Evolutionary conservation across 2,113 vertebrate genomes (phyloP).

Genomic region (Otocyon megalotis): DNA sequence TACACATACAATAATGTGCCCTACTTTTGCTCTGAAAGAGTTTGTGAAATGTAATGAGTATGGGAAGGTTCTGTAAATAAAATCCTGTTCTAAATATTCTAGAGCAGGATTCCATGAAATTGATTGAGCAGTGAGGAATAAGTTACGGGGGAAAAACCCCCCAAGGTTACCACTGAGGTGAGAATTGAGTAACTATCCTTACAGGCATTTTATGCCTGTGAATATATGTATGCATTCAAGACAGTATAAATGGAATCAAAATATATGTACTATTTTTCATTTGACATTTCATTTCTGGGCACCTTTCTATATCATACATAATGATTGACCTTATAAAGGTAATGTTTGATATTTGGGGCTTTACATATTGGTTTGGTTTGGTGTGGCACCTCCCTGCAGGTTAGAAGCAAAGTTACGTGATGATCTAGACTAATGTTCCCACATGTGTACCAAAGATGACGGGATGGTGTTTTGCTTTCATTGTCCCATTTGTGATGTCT

Average conservation of each 20-base stretch:
- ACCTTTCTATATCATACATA: not conserved
- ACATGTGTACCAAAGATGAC: not conserved
- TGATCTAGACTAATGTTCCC: not conserved
- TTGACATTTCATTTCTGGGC: not conserved
- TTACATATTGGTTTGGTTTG: constrained; percentile 4
- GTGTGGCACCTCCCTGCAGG: not conserved
- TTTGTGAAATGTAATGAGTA: constrained; percentile 13
- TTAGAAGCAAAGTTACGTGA: not conserved
- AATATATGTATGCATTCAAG: not conserved
- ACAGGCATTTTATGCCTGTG: not conserved
- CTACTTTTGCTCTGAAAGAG: not conserved
- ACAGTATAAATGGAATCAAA: constrained; percentile 39
- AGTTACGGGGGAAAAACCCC: not conserved
- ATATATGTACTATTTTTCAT: not conserved
- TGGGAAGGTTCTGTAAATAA: not conserved
- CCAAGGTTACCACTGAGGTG: not conserved
- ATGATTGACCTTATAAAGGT: not conserved
- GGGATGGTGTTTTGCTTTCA: not conserved
- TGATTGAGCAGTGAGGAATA: constrained; percentile 40
- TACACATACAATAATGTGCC: not conserved
- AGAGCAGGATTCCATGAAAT: constrained; percentile 33
- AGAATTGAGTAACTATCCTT: not conserved
- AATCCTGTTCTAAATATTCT: constrained; percentile 44
- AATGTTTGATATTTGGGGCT: not conserved
- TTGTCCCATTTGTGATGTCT: not conserved